Conservation (phyloP, 2,797 vertebrate species). For the Trachops cirrhosus region DNA sequence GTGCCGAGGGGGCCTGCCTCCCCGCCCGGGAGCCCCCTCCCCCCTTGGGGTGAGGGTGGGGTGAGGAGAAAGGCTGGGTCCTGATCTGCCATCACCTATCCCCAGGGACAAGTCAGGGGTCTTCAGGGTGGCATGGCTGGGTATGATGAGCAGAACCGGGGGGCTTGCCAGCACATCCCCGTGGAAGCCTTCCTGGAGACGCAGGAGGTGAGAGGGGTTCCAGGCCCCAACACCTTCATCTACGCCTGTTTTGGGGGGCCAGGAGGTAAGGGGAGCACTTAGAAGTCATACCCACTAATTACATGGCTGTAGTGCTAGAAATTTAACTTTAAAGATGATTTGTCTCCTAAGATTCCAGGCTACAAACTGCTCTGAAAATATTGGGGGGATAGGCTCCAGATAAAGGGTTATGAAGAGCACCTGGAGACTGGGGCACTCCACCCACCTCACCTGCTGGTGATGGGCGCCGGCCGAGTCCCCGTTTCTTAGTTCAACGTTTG, state of each 20-base stretch:
- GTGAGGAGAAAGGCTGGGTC: background rate
- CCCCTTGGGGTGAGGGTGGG: background rate
- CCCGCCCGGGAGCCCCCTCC: constrained; percentile 39
- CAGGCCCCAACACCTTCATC: background rate
- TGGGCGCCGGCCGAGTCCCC: rapidly evolving
- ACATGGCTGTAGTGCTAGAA: background rate
- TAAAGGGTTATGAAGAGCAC: background rate
- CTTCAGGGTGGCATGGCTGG: background rate
- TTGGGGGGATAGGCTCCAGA: rapidly evolving
- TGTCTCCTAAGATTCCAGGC: background rate
- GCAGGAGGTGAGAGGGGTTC: background rate
- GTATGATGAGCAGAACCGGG: background rate
- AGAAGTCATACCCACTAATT: background rate
- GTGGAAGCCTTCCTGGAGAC: background rate
- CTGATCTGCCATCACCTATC: background rate
- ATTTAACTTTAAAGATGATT: background rate
- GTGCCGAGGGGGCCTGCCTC: constrained; percentile 49
- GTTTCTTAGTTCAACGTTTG: background rate
- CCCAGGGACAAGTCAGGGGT: background rate
- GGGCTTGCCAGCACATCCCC: background rate
- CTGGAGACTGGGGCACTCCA: background rate
- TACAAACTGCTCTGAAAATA: background rate
- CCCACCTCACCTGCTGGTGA: background rate
- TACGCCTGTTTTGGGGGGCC: background rate
- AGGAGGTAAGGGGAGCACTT: background rate